Conservation (phyloP, 2,888 invertebrate genomes). For the Hemistola chrysoprasaria region DNA sequence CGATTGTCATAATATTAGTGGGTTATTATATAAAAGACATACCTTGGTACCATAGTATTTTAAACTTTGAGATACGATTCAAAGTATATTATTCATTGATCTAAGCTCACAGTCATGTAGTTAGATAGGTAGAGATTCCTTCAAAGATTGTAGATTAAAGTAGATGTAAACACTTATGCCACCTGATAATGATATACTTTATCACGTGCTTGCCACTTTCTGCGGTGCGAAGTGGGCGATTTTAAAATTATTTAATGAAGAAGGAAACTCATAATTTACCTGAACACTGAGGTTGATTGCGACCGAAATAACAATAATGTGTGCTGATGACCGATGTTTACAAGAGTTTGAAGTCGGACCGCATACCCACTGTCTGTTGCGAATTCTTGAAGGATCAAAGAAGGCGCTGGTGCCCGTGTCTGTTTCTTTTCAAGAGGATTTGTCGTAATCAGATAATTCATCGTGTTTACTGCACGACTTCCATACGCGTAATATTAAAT, state of each 20-base stretch:
- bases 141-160: no score
- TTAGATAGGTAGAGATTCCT: no score
- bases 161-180: no score
- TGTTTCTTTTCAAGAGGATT: constrained; percentile 62
- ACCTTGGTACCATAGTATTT: no score
- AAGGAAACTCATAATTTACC: constrained; percentile 34
- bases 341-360: constrained; percentile 44
- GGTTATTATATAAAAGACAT: no score
- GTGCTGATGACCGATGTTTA: constrained; percentile 54
- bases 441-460: constrained; percentile 63
- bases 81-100: no score
- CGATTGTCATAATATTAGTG: no score
- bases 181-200: no score
- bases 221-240: constrained; percentile 14
- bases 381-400: constrained; percentile 66
- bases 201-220: constrained; percentile 3
- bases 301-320: constrained; percentile 50
- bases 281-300: constrained; percentile 37
- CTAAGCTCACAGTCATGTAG: no score
- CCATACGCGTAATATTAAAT: constrained; percentile 48
- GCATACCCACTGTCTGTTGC: constrained; percentile 44
- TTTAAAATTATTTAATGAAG: constrained; percentile 26
- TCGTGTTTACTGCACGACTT: constrained; percentile 56
- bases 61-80: no score
- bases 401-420: constrained; percentile 49